Percentiles rank a stretch among this genome's conserved stretches.
phyloP scores from a whole-genome alignment of 2,888 invertebrate species.

The Dorcus parallelipipedus region DNA sequence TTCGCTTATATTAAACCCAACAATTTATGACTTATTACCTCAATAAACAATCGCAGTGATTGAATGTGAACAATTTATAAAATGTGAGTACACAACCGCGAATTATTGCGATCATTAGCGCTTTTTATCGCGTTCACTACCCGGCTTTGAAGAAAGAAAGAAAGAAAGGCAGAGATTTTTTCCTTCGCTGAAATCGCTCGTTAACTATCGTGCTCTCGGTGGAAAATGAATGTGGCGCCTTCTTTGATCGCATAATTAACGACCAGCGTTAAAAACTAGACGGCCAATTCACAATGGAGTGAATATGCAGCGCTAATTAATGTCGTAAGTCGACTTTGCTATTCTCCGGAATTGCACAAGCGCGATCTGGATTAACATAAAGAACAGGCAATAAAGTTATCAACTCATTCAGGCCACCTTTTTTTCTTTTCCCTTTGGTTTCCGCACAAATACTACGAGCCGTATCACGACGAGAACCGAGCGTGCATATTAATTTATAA shows the following conservation, averaged over 20 bases:
- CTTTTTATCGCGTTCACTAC: too few species aligned
- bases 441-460: too few species aligned
- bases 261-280: slow-evolving; percentile 6
- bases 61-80: too few species aligned
- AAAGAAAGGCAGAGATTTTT: too few species aligned
- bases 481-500: slow-evolving; percentile 12
- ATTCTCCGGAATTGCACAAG: slow-evolving; percentile 1
- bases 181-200: too few species aligned
- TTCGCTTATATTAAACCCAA: too few species aligned
- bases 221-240: slow-evolving; percentile 1
- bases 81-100: too few species aligned
- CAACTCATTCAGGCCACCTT: slow-evolving; percentile 1
- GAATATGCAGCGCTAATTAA: slow-evolving; percentile 3
- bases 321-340: slow-evolving; percentile 1
- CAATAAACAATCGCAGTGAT: too few species aligned
- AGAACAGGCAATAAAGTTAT: slow-evolving; percentile 9
- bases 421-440: not conserved
- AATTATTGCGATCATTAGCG: too few species aligned
- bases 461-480: not conserved
- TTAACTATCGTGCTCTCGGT: too few species aligned
- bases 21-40: too few species aligned
- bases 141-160: too few species aligned
- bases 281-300: not conserved
- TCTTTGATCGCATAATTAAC: slow-evolving; percentile 14
- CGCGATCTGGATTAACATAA: slow-evolving; percentile 9